Percentiles rank a stretch among this genome's conserved stretches.
Conservation (phyloP, 2,113 vertebrate genomes). For the Manacus vitellinus region DNA sequence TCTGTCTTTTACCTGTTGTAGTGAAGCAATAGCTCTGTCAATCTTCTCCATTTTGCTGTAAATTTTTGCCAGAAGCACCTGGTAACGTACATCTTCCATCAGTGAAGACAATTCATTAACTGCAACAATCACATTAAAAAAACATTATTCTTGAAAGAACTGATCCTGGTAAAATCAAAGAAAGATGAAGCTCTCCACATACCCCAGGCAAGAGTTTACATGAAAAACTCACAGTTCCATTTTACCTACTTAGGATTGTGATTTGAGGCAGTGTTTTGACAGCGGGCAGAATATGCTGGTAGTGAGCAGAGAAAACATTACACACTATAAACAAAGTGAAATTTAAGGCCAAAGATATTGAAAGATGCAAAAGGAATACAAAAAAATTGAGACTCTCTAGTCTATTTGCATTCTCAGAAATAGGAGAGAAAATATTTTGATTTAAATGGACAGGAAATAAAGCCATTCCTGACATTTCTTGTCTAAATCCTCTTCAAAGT, state of each 20-base stretch:
- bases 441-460: neutral
- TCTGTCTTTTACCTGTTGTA: conserved; percentile 82
- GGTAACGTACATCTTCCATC: conserved; percentile 88
- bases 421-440: neutral
- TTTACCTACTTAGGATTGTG: neutral
- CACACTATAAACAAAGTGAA: neutral
- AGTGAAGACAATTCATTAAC: conserved; percentile 86
- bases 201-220: neutral
- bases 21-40: conserved; percentile 82
- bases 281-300: neutral
- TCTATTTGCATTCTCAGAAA: neutral
- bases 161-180: neutral
- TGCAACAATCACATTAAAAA: conserved; percentile 52
- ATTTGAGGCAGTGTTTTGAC: neutral
- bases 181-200: neutral
- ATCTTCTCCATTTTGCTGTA: conserved; percentile 88
- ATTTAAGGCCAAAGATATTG: neutral
- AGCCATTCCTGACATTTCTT: neutral
- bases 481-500: neutral
- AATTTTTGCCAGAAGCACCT: conserved; percentile 89
- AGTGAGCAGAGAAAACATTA: neutral
- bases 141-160: neutral
- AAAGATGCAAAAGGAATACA: neutral
- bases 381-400: neutral
- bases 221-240: neutral